A percentile compares a stretch with the other conserved stretches of the same genome.
Evolutionary conservation across 2,113 vertebrate species (phyloP).

Genomic region (Eublepharis macularius): DNA sequence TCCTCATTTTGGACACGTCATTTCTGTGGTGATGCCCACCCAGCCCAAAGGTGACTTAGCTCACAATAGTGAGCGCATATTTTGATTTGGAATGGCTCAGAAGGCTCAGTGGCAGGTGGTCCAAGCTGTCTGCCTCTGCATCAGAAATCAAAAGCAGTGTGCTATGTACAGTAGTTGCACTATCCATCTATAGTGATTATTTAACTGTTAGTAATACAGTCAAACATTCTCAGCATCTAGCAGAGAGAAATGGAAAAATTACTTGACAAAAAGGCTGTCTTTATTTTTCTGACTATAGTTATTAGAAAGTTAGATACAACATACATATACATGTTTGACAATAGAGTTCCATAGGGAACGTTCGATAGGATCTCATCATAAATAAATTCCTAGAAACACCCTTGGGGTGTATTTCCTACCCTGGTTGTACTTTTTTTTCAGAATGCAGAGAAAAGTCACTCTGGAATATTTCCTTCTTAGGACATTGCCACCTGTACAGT

Average conservation of each 20-base stretch:
- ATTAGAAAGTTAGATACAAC: slow-evolving; percentile 1
- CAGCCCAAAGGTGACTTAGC: neutral
- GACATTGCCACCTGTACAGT: no score
- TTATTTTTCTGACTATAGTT: neutral
- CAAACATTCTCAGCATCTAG: neutral
- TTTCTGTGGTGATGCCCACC: neutral
- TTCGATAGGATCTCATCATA: neutral
- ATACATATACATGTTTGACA: neutral
- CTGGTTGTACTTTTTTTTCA: no score
- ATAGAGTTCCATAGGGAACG: neutral
- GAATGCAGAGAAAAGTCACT: no score
- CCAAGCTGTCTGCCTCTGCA: neutral
- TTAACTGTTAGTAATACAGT: neutral
- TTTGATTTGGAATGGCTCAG: neutral
- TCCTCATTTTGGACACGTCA: neutral
- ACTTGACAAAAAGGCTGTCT: neutral
- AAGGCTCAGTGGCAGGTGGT: neutral
- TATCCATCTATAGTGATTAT: neutral
- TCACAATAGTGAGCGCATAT: neutral
- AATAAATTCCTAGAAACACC: neutral
- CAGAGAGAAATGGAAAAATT: neutral
- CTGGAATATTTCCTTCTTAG: no score
- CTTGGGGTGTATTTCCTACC: no score
- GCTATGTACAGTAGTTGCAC: neutral
- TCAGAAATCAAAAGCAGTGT: neutral